Base-by-base conservation (phyloP, 1,140 invertebrate genomes). In the Euwallacea similis region DNA sequence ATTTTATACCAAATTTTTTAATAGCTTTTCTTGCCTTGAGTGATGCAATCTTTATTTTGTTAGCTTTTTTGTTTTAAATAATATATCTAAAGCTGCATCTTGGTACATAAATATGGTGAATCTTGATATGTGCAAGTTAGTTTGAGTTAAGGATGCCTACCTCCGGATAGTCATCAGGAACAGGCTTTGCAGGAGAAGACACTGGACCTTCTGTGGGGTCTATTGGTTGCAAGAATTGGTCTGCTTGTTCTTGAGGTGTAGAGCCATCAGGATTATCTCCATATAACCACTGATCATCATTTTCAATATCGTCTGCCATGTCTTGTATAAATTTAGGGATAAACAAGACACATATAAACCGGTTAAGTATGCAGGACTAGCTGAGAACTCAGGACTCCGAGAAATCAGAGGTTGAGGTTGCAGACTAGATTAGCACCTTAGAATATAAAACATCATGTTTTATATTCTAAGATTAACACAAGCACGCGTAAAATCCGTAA, bases 261-360 rank as follows among this genome's bases (percentile, higher is more conserved):
- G 4, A 69, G 62, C 72, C 72, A 65, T 81, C 79, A 0, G 68
- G 61, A 56, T 80, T 76, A 80, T 88, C 87, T 2, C 88, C 88
- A 70, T 89, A 89, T 58, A 89, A 81, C 88, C 88, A 89, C 72
- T 88, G 85, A 79, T 89, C 88, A 76, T 89, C 88, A 76, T 89
- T 88, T 72, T 86, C 84, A 11, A 77, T 76, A 72, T 85, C 84
- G 50, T 87, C 86, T 72, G 86, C 85, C 86, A 88, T 87, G 80
- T 82, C 41, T 9, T 0, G n/a, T 73, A 16, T 21, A 33, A 33
- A 33, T 33, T 33, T 33, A 4, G 21, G 21, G 21, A 33, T 33
- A 33, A 33, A 33, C 21, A 33, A 33, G 21, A 33, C 21, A 33
- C 21, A 33, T 33, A 33, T 33, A 33, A 33, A 33, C 21, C 21